Evolutionary conservation across 2,113 vertebrate genomes (phyloP), one percentile per base, ranked within the genome.

Genomic region (Sminthopsis crassicaudata): DNA sequence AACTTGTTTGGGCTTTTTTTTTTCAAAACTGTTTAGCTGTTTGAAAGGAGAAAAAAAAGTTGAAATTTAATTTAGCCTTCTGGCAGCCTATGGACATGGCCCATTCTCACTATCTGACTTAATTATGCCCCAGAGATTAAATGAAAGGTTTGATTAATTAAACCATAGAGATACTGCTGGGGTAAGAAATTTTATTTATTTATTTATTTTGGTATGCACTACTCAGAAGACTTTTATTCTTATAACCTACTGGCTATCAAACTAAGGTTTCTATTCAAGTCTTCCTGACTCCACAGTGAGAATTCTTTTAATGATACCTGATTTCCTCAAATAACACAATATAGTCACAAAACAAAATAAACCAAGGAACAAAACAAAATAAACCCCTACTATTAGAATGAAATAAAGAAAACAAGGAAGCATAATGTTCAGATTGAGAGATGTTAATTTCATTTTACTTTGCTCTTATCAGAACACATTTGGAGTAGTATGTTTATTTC

Each of bases 81-180:
- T 92, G 93, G 90, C 50, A 95, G 90, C 30, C 93, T 88, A 90
- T 92, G 91, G 84, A 93, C 94, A 42, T 92, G 95, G 76, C 94
- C 91, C 54, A 94, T 94, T 96, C 52, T 89, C 90, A 97, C 84
- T 97, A 91, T 96, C 90, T 91, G 91, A 95, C 94, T 95, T 96
- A 95, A 97, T 96, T 96, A 96, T 90, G 91, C 94, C 96, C 90
- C 25, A 91, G 94, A 96, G 91, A 97, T 46, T 90, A 96, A 95
- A 51, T 57, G 95, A 96, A 96, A 95, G 93, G 1, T 19, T 97
- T 98, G 93, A 97, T 96, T 97, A 97, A 97, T 97, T 96, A 95
- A 96, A 76, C 57, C 89, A 50, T 97, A 60, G 46, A 95, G 89
- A 96, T 91, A 96, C n/a, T 95, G 94, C 53, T 96, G 96, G 46